Percentiles rank a stretch among this genome's conserved stretches.
phyloP scores from a whole-genome alignment of 92 coral and sea anemone genomes.

The Parazoanthus darwini region DNA sequence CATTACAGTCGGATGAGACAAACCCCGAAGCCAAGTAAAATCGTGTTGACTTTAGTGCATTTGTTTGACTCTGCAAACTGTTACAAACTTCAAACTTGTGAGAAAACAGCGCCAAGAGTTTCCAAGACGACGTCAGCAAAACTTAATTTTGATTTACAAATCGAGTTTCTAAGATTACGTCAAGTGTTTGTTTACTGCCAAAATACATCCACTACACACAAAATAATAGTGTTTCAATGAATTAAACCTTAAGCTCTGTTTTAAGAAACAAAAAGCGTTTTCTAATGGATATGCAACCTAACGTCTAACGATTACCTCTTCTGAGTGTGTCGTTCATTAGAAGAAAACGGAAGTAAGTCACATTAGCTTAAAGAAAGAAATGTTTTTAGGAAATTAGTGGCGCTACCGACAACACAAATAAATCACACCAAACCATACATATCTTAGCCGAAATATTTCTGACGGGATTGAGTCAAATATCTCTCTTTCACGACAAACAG shows the following conservation, averaged over 20 bases:
- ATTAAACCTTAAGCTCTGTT: not conserved
- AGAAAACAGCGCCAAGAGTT: not conserved
- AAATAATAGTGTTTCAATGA: no score
- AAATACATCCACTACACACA: not conserved
- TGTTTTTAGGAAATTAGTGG: not conserved
- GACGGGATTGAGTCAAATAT: not conserved
- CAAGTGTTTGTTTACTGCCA: not conserved
- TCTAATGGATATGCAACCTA: not conserved
- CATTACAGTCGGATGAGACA: no score
- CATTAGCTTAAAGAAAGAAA: not conserved
- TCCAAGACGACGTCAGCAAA: not conserved
- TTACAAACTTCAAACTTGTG: not conserved
- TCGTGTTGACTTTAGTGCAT: not conserved
- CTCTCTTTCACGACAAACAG: not conserved
- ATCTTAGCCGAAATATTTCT: not conserved
- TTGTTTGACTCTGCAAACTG: not conserved
- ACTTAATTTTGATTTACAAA: not conserved
- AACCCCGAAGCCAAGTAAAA: not conserved
- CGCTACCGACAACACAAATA: not conserved
- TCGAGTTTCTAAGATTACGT: not conserved
- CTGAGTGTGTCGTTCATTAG: not conserved
- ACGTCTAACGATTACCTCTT: no score
- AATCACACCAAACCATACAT: not conserved
- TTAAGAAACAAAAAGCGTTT: no score
- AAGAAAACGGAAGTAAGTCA: not conserved